Percentiles rank a stretch among this genome's conserved stretches.
phyloP scores from a whole-genome alignment of 2,888 invertebrate genomes.

The Clunio marinus region DNA sequence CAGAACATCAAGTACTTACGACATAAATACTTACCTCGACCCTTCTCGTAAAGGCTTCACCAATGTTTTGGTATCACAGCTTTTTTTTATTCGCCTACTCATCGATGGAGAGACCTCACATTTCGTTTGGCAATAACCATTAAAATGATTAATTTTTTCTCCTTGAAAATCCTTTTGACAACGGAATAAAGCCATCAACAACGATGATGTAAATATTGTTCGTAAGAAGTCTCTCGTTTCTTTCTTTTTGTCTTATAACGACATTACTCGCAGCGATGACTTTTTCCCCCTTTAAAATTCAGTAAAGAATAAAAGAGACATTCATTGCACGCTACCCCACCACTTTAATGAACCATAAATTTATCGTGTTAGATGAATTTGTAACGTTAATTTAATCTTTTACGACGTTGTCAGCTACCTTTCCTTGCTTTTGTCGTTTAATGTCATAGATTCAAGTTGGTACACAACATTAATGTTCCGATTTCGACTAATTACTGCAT shows the following conservation, averaged over 20 bases:
- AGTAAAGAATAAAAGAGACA: too few species aligned
- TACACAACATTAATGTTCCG: too few species aligned
- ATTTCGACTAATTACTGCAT: too few species aligned
- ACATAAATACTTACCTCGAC: neutral
- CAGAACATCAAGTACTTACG: neutral
- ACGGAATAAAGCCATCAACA: neutral
- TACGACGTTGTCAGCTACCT: neutral
- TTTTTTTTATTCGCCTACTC: neutral
- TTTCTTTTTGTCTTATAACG: neutral
- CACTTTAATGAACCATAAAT: constrained; percentile 19
- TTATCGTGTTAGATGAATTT: neutral
- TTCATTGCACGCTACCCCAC: neutral
- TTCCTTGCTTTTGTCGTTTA: too few species aligned
- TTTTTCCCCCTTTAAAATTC: neutral
- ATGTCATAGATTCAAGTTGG: too few species aligned
- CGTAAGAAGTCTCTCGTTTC: neutral
- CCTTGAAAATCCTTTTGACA: neutral
- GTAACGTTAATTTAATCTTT: constrained; percentile 3
- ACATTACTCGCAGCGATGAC: neutral
- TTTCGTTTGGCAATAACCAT: neutral
- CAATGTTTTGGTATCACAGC: neutral
- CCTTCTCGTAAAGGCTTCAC: neutral
- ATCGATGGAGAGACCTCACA: neutral
- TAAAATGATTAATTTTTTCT: constrained; percentile 27
- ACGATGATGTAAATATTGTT: neutral